Evolutionary conservation across 2,888 invertebrate genomes (phyloP).

Genomic region (Argyresthia albistria): DNA sequence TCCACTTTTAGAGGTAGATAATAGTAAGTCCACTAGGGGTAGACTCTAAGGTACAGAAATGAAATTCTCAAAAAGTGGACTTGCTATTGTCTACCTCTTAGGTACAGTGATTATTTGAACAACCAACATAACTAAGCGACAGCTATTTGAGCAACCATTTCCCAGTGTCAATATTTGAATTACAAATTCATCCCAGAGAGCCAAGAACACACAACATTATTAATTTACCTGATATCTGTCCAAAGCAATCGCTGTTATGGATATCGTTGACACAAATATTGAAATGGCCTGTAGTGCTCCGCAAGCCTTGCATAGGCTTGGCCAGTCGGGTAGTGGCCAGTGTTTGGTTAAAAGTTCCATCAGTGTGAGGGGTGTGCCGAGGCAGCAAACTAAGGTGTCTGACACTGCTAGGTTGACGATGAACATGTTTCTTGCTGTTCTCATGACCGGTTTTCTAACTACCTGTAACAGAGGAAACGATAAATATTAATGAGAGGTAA

Average conservation of each 20-base stretch:
- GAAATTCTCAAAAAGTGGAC: too few relatives aligned
- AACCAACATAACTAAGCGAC: too few relatives aligned
- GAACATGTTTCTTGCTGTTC: slow-evolving; percentile 94
- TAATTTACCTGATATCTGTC: slow-evolving; percentile 82
- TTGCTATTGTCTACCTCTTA: too few relatives aligned
- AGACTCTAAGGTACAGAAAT: too few relatives aligned
- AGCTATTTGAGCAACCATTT: too few relatives aligned
- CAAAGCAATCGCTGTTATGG: slow-evolving; percentile 92
- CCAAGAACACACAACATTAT: too few relatives aligned
- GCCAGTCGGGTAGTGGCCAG: slow-evolving; percentile 89
- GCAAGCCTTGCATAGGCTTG: slow-evolving; percentile 86
- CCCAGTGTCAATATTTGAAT: too few relatives aligned
- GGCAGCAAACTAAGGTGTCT: slow-evolving; percentile 88
- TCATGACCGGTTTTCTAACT: slow-evolving; percentile 88
- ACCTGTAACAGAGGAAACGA: slow-evolving; percentile 67
- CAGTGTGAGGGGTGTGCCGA: slow-evolving; percentile 92
- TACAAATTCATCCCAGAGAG: too few relatives aligned
- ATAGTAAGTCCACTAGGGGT: too few relatives aligned
- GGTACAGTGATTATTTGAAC: too few relatives aligned
- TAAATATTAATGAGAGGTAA: too few relatives aligned
- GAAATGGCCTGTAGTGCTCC: slow-evolving; percentile 91
- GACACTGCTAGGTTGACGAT: slow-evolving; percentile 91
- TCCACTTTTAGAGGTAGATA: too few relatives aligned
- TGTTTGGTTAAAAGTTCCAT: slow-evolving; percentile 88
- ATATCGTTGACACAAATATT: slow-evolving; percentile 94